Evolutionary conservation across 92 coral and sea anemone genomes (phyloP).

Genomic region (Phymanthus crucifer): DNA sequence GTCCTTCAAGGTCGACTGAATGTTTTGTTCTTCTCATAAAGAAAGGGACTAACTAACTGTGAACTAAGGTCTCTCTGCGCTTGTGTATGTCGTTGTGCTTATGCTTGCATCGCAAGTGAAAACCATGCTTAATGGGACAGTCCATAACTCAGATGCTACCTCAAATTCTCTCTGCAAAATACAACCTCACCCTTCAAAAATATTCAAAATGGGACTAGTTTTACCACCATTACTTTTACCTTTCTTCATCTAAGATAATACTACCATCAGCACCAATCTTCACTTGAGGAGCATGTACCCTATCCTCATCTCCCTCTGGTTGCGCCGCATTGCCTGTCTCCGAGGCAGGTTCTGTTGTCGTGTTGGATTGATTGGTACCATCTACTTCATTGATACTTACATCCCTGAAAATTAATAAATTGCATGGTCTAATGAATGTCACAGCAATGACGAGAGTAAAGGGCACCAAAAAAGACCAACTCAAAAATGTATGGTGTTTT

Average conservation of each 20-base stretch:
- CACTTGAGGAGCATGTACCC: conserved; percentile 84
- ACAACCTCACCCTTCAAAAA: too few relatives aligned
- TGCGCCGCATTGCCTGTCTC: conserved; percentile 15
- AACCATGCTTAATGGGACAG: too few relatives aligned
- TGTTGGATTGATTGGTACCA: conserved; percentile 4
- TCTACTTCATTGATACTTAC: neutral
- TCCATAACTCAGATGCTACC: too few relatives aligned
- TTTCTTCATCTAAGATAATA: conserved; percentile 93
- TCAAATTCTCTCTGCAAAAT: too few relatives aligned
- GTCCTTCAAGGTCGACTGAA: too few relatives aligned
- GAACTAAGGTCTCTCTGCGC: too few relatives aligned
- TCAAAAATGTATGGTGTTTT: too few relatives aligned
- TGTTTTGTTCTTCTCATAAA: too few relatives aligned
- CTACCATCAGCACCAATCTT: conserved; percentile 89
- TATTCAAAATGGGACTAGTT: neutral
- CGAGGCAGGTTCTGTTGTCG: neutral
- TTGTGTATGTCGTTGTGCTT: too few relatives aligned
- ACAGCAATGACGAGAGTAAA: neutral
- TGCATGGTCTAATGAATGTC: neutral
- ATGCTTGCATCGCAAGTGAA: too few relatives aligned
- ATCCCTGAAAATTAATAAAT: neutral
- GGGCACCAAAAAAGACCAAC: too few relatives aligned
- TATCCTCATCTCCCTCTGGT: conserved; percentile 35
- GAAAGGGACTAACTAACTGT: too few relatives aligned
- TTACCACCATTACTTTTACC: conserved; percentile 40